Evolutionary conservation across 30 jellyfish, hydroid and myxozoan species (phyloP).

Genomic region (Euphysa ruthae): DNA sequence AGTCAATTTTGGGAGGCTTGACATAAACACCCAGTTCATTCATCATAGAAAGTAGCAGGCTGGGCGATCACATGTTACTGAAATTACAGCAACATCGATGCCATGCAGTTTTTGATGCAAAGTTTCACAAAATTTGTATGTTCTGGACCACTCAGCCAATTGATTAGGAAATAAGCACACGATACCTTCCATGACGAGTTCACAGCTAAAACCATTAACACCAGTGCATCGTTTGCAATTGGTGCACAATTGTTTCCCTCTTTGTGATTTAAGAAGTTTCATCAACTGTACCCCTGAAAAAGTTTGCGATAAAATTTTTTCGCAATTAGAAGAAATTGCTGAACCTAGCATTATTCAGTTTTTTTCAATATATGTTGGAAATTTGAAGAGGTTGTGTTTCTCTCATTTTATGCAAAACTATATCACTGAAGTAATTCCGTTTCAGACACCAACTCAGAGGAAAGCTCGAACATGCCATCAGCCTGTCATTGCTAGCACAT

Average conservation of each 20-base stretch:
- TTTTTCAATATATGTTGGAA: no score
- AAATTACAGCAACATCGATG: neutral
- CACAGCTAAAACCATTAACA: slow-evolving; percentile 40
- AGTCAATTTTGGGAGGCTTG: slow-evolving; percentile 15
- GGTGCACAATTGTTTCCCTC: slow-evolving; percentile 37
- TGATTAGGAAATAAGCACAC: slow-evolving; percentile 39
- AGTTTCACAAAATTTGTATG: slow-evolving; percentile 40
- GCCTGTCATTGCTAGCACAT: no score
- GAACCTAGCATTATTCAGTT: no score
- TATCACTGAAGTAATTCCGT: no score
- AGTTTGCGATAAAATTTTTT: slow-evolving; percentile 22
- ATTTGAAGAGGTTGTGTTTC: no score
- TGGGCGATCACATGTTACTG: slow-evolving; percentile 50
- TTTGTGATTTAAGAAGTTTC: slow-evolving; percentile 27
- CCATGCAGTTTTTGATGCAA: neutral
- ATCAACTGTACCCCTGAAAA: slow-evolving; percentile 43
- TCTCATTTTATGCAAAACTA: no score
- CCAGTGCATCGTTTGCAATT: slow-evolving; percentile 50
- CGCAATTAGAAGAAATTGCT: slow-evolving; percentile 51
- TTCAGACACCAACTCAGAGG: no score
- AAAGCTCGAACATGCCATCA: no score
- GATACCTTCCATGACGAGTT: slow-evolving; percentile 48
- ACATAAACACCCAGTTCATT: slow-evolving; percentile 31
- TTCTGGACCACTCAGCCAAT: slow-evolving; percentile 51
- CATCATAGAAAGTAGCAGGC: slow-evolving; percentile 37